Conservation (phyloP, 2,113 vertebrate species). For the Anser cygnoides region DNA sequence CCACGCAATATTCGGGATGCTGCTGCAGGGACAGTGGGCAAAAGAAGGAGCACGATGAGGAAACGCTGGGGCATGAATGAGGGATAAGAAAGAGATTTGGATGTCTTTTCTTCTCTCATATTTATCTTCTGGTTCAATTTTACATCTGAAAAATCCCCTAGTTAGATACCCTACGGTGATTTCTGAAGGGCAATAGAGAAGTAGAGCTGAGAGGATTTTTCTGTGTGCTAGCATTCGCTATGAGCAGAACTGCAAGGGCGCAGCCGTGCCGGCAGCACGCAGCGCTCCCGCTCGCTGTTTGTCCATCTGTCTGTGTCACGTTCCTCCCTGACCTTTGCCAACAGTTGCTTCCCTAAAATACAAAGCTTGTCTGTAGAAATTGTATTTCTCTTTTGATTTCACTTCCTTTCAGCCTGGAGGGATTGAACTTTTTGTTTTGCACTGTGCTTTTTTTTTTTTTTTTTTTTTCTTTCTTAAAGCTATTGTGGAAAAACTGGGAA, state of each 20-base stretch:
- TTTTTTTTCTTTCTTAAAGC: background rate
- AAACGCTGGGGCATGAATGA: background rate
- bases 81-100: background rate
- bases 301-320: background rate
- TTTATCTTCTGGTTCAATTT: background rate
- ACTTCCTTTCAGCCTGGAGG: background rate
- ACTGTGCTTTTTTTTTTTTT: background rate
- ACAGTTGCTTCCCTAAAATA: background rate
- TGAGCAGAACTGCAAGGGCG: background rate
- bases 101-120: background rate
- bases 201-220: background rate
- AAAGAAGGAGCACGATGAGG: background rate
- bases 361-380: background rate
- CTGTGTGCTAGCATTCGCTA: background rate
- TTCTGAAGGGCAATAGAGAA: background rate
- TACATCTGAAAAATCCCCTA: background rate
- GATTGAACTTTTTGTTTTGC: background rate
- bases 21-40: background rate
- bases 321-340: background rate
- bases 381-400: background rate
- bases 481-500: background rate
- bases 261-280: background rate
- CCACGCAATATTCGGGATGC: background rate
- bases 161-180: background rate
- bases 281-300: background rate